phyloP scores from a whole-genome alignment of 2,888 invertebrate species.

The Agriopis aurantiaria region DNA sequence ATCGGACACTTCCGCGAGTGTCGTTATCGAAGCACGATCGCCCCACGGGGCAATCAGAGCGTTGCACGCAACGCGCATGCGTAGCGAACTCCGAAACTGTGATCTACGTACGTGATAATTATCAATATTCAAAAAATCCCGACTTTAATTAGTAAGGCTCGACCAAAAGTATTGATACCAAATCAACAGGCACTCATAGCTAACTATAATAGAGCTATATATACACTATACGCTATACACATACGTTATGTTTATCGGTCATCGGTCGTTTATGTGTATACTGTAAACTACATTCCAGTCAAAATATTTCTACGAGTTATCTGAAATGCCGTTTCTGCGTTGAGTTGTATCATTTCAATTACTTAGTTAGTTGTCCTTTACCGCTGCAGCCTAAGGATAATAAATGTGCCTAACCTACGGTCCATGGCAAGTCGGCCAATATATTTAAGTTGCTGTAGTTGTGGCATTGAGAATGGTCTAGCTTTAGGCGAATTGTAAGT shows the following conservation, averaged over 20 bases:
- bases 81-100: conserved; percentile 47
- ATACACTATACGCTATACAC: too few relatives aligned
- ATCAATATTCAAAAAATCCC: background rate
- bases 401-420: conserved; percentile 3
- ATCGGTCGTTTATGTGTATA: too few relatives aligned
- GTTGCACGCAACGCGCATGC: conserved; percentile 57
- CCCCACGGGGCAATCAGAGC: conserved; percentile 62
- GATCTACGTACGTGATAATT: conserved; percentile 14
- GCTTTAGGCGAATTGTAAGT: conserved; percentile 8
- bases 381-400: background rate
- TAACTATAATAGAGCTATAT: too few relatives aligned
- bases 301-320: background rate
- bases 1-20: conserved; percentile 57
- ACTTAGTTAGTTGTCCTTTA: background rate
- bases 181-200: too few relatives aligned
- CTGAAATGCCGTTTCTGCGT: background rate
- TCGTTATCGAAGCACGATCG: conserved; percentile 58
- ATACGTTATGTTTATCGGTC: too few relatives aligned
- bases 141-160: too few relatives aligned
- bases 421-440: background rate
- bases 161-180: too few relatives aligned
- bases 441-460: conserved; percentile 12
- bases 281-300: too few relatives aligned
- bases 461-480: conserved; percentile 5
- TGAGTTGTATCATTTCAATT: background rate